Conservation (phyloP, 2,113 vertebrate species). For the Lamprologus speciosus region DNA sequence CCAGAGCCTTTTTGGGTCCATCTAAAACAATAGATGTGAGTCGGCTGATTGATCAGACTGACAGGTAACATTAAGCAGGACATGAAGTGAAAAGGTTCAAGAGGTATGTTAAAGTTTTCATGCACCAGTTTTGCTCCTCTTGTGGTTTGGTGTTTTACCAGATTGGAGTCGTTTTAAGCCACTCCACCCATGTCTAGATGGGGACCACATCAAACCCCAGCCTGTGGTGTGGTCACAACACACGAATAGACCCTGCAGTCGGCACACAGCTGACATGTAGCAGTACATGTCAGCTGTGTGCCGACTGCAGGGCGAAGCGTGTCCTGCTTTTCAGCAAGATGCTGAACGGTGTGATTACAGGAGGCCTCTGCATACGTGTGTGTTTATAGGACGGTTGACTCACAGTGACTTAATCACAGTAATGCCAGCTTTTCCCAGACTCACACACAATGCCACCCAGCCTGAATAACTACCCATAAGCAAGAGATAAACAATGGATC, state of each 20-base stretch:
- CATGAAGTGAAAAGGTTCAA: not conserved
- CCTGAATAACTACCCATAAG: conserved; percentile 34
- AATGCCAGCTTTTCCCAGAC: conserved; percentile 39
- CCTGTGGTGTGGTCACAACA: conserved; percentile 46
- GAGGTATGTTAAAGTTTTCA: not conserved
- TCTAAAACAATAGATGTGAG: not conserved
- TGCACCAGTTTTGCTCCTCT: conserved; percentile 3
- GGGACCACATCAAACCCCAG: conserved; percentile 51
- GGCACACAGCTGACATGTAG: not conserved
- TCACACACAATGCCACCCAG: conserved; percentile 27
- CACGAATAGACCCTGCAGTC: conserved; percentile 38
- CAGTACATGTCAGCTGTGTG: not conserved
- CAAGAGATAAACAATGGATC: conserved; percentile 58
- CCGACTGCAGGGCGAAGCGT: not conserved
- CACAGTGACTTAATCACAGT: not conserved
- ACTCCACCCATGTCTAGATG: conserved; percentile 61
- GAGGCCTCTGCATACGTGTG: not conserved
- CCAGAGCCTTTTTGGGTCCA: not conserved
- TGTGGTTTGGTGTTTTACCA: conserved; percentile 43
- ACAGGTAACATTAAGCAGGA: not conserved
- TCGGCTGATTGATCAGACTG: not conserved
- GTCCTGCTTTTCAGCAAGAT: not conserved
- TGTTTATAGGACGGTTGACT: not conserved
- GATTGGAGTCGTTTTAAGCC: conserved; percentile 25
- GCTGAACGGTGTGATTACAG: not conserved